A percentile compares a stretch with the other conserved stretches of the same genome.
Conservation (phyloP, 92 coral and sea anemone genomes). For the Umimayanthus kanabou region DNA sequence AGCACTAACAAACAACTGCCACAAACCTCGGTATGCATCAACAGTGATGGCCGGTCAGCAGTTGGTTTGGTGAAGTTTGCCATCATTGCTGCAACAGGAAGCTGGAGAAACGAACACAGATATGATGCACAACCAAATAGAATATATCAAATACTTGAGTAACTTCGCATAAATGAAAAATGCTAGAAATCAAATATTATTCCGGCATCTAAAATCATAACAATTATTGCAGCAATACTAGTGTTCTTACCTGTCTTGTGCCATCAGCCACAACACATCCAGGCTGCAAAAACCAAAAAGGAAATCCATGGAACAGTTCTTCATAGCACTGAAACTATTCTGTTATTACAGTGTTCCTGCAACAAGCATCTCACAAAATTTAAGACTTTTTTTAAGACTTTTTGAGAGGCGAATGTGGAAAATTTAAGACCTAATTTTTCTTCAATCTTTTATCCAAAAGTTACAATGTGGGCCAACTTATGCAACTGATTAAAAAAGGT, state of each 20-base stretch:
- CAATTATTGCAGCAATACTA: background rate
- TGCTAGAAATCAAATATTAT: too few species aligned
- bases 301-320: background rate
- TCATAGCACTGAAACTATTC: background rate
- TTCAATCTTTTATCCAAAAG: too few species aligned
- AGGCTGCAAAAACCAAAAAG: constrained; percentile 61
- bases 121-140: background rate
- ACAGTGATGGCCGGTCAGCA: constrained; percentile 82
- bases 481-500: too few species aligned
- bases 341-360: too few species aligned
- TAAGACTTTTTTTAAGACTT: too few species aligned
- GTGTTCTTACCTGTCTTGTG: constrained; percentile 84
- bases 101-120: constrained; percentile 38
- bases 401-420: too few species aligned
- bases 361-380: too few species aligned
- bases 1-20: background rate
- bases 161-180: too few species aligned
- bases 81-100: constrained; percentile 96
- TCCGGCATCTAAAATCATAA: too few species aligned
- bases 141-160: too few species aligned
- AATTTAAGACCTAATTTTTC: too few species aligned
- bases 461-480: too few species aligned
- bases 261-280: constrained; percentile 93
- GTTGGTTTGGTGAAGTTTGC: constrained; percentile 91
- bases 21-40: constrained; percentile 91